These are phyloP conservation scores for Drosophila dunni DNA, from an alignment of 1,140 invertebrate species.

Conservation along the genomic window DNA sequence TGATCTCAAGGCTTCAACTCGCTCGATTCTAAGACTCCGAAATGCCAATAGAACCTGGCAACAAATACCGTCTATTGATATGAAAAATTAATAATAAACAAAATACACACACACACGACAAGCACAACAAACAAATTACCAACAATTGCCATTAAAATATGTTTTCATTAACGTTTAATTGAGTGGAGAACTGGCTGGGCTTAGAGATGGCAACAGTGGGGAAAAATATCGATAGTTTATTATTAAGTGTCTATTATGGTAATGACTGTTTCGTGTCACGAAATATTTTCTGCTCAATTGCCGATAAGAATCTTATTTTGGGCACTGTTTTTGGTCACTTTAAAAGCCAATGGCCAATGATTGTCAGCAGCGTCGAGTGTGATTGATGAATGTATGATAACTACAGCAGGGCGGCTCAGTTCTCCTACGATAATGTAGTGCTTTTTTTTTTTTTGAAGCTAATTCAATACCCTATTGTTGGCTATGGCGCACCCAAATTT, in stretches of 20 bases:
- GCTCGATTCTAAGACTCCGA: conserved; percentile 33
- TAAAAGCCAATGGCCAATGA: conserved; percentile 56
- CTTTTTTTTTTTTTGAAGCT: conserved; percentile 10
- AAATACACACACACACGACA: conserved; percentile 19
- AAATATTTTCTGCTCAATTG: neutral
- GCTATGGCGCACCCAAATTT: conserved; percentile 52
- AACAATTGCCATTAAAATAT: conserved; percentile 61
- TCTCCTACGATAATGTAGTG: conserved; percentile 21
- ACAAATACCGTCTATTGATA: conserved; percentile 16
- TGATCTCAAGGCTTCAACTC: conserved; percentile 39
- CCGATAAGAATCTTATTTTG: conserved; percentile 5
- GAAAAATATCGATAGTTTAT: no score
- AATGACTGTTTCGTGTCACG: neutral
- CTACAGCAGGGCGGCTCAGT: conserved; percentile 30
- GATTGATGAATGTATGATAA: conserved; percentile 72
- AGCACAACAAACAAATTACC: conserved; percentile 53
- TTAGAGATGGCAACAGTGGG: neutral
- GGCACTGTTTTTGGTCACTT: conserved; percentile 6
- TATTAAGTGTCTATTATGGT: no score
- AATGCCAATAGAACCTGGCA: conserved; percentile 29
- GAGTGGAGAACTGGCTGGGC: conserved; percentile 19
- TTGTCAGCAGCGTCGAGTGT: conserved; percentile 53
- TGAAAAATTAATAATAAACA: conserved; percentile 29
- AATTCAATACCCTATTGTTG: conserved; percentile 41
- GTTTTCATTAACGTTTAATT: conserved; percentile 71